These are phyloP conservation scores for Drosophila pruinosa DNA, from an alignment of 1,140 invertebrate species.

Conservation along the genomic window DNA sequence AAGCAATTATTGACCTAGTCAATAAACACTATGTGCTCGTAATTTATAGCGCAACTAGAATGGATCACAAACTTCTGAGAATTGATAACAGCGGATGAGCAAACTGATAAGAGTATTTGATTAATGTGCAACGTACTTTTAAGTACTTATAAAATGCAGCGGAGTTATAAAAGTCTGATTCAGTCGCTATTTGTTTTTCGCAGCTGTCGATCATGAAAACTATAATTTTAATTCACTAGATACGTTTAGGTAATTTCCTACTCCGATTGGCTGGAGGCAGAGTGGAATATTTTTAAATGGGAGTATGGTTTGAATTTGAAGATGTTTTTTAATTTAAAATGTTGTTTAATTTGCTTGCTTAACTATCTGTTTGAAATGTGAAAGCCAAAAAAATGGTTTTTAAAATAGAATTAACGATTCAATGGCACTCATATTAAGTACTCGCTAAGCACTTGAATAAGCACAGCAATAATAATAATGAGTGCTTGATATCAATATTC, in stretches of 20 bases:
- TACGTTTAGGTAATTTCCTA: neutral
- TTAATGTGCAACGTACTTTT: no score
- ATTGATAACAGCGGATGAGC: neutral
- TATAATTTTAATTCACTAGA: neutral
- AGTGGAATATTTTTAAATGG: conserved; percentile 17
- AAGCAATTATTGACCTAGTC: conserved; percentile 1
- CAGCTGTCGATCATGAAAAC: neutral
- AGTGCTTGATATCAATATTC: neutral
- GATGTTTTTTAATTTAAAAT: no score
- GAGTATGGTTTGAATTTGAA: no score
- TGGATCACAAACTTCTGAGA: neutral
- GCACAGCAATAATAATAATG: neutral
- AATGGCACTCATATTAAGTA: conserved; percentile 9
- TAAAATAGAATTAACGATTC: no score
- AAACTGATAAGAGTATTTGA: neutral
- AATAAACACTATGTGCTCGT: neutral
- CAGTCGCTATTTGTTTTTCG: neutral
- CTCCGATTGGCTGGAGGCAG: neutral
- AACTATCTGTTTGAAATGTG: no score
- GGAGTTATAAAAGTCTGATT: no score
- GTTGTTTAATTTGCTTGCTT: neutral
- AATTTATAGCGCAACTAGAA: neutral
- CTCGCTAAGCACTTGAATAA: conserved; percentile 7
- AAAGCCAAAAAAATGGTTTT: neutral
- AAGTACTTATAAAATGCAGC: neutral